Evolutionary conservation across 2,888 invertebrate genomes (phyloP), one percentile per base, ranked within the genome.

Genomic region (Drosophila nr. perissopoda): DNA sequence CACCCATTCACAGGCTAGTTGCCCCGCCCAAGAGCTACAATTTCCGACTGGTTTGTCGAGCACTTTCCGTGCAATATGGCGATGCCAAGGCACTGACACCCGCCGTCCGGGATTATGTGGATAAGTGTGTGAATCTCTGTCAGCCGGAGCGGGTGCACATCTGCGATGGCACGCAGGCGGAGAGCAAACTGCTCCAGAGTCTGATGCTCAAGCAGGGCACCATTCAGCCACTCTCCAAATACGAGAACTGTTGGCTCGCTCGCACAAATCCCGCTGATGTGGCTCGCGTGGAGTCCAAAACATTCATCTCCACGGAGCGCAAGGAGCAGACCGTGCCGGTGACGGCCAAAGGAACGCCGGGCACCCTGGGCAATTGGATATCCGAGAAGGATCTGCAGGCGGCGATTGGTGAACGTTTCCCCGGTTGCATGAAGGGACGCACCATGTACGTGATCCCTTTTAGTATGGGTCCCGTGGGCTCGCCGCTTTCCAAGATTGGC

Each of bases 361-460:
- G 98, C 0, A 95, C 96, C 0, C 94, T 99, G 62, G 99, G 99
- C 13, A 98, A 99, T 93, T 99, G 98, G 97, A 97, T 99, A 91
- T 95, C 97, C 0, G 96, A 97, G 0, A 93, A 94, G 18, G 96
- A 98, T 74, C 96, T 98, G 94, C 95, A 97, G 73, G 94, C 94
- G 62, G 97, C 97, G 0, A 95, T 99, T 2, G 93, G 95, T 13
- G 96, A 97, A 34, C 94, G 99, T 53, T 99, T 99, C 93, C 97
- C 97, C 0, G 97, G 97, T 21, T 96, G 97, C 91, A 97, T 98
- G 98, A 94, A 94, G 93, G 96, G 97, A 59, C 96, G 99, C 67
- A 99, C 98, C 1, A 99, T 99, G 99, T 99, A 99, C 93, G 97
- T 99, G 70, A 97, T 99, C 72, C 99, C 99, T 13, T 99, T 98